Evolutionary conservation across 2,888 invertebrate species (phyloP).

Genomic region (Torymus tubicola): DNA sequence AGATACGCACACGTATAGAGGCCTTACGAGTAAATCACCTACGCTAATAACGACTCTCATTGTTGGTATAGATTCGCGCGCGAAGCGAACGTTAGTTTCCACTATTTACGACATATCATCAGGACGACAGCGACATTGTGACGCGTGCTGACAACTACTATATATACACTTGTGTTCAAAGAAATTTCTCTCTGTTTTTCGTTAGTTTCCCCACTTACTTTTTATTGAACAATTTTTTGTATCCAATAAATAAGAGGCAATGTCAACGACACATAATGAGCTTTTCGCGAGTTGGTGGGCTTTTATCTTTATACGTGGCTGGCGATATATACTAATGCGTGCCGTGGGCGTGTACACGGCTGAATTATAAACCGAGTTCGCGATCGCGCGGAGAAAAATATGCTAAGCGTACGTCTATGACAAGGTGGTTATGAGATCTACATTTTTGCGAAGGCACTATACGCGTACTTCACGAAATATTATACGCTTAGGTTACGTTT

Average conservation of each 20-base stretch:
- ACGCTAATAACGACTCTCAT: too few species aligned
- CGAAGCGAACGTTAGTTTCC: too few species aligned
- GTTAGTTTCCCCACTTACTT: neutral
- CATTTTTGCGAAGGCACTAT: slow-evolving; percentile 16
- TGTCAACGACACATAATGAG: slow-evolving; percentile 17
- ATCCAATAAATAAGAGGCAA: neutral
- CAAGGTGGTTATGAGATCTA: slow-evolving; percentile 16
- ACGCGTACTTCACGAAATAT: slow-evolving; percentile 21
- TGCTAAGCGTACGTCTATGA: neutral
- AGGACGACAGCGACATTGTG: too few species aligned
- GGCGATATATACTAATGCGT: slow-evolving; percentile 3
- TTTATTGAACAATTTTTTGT: slow-evolving; percentile 13
- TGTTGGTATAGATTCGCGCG: too few species aligned
- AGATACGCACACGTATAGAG: too few species aligned
- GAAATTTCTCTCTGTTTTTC: too few species aligned
- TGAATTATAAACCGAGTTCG: neutral
- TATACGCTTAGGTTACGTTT: neutral
- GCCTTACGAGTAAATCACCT: too few species aligned
- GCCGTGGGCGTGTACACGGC: slow-evolving; percentile 5
- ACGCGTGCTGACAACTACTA: too few species aligned
- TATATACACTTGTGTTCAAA: too few species aligned
- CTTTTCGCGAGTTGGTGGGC: slow-evolving; percentile 25
- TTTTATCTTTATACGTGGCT: slow-evolving; percentile 12
- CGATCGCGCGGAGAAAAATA: slow-evolving; percentile 10
- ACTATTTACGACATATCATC: too few species aligned